Evolutionary conservation across 2,797 vertebrate species (phyloP), one percentile per base, ranked within the genome.

Genomic region (Hippoglossus hippoglossus): DNA sequence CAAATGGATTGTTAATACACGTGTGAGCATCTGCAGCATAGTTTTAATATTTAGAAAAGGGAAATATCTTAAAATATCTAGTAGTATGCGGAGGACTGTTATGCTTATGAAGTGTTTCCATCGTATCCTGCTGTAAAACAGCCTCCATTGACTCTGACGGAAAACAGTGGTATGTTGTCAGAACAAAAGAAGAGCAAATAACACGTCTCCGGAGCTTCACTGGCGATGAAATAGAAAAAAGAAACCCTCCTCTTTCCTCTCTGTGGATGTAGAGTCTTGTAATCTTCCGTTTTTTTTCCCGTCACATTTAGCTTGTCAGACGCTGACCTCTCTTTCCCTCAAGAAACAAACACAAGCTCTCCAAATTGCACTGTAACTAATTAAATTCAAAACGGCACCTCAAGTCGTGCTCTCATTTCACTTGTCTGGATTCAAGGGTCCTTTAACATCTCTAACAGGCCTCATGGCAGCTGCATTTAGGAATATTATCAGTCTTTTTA

Each of bases 81-180:
- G 4, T 11, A 6, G 4, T 15, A 25, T 11, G 7, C 13, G 13
- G 15, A 15, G 50, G 44, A 60, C 19, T 6, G 11, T 46, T 25
- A 71, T 69, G 3, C 53, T 58, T 11, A 28, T 63, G 66, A 80
- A 68, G 52, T 59, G 50, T 47, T 75, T 73, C 44, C 51, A 75
- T 57, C 83, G 66, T 60, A 39, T 73, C 66, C 63, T 54, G 21
- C 15, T 54, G 44, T 26, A 59, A 75, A 75, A 34, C 24, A 34
- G 26, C 31, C 9, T 41, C 58, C 19, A 61, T 79, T 79, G 65
- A 22, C 46, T 68, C 46, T 62, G 71, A 67, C 28, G 49, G 21
- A 36, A n/a, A 11, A 50, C 36, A 39, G 3, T n/a, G 5, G 4
- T 19, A 2, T 53, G 19, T 25, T 7, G 11, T 69, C 55, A 54